Evolutionary conservation across 1,140 invertebrate genomes (phyloP), one percentile per base, ranked within the genome.

Genomic region (Sycobia sp.): DNA sequence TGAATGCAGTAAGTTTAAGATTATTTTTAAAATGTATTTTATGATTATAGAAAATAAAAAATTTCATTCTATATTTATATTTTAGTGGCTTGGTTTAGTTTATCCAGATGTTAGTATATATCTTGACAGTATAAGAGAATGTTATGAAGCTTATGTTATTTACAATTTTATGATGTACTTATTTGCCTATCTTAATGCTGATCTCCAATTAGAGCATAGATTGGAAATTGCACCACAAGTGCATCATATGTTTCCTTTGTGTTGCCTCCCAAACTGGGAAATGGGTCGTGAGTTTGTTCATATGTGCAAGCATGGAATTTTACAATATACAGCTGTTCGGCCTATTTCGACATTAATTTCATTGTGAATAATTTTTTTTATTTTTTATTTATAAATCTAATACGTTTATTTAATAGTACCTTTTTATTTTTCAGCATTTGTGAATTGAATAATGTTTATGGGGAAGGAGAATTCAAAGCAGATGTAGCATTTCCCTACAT

Each of bases 81-180:
- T 85, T 66, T 76, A 94, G 91, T 94, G 91, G 91, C 83, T 95
- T 65, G 91, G 91, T 43, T 77, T 94, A 43, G 83, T 91, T 25
- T 92, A 92, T 81, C 93, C 93, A 18, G 83, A 88, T 69, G 87
- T 90, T 66, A 92, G 93, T 18, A 94, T 97, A 62, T 97, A 97
- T 75, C 85, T 97, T 72, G 94, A 98, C 75, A 94, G 93, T 69
- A 77, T 94, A 25, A 84, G 95, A 79, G 95, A 98, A 84, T 97
- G 95, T 77, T 98, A 98, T 76, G 96, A 98, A 83, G 91, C 91
- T 11, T 97, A 96, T 86, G 95, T 97, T 0, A 98, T 98, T 71
- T 98, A 98, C 75, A 97, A 96, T 83, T 98, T 98, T 75, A 96
- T 98, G 93, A 92, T 91, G 75, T 98, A 93, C 81, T 82, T 98